Evolutionary conservation across 2,113 vertebrate species (phyloP), one percentile per base, ranked within the genome.

Genomic region (Myiopsitta monachus): DNA sequence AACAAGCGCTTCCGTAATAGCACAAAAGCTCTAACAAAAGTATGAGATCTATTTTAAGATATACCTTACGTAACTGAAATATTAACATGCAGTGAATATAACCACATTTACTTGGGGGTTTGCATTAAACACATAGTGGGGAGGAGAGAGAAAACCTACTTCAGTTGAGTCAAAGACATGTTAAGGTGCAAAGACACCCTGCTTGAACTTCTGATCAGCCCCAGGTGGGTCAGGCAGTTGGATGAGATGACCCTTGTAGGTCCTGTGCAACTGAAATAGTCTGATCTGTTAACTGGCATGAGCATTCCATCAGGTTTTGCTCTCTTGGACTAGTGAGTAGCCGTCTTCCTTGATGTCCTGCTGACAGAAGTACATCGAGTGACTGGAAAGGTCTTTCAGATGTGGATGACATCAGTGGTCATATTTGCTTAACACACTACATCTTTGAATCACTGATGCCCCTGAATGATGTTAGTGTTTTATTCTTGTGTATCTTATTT

Each of bases 231-330:
- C 19, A 9, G 31, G 75, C 59, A 15, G 41, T 15, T 46, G 15
- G 28, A 5, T 22, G 7, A 4, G 31, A 0, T 36, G n/a, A 11
- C 44, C 10, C 1, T 6, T 54, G 52, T 4, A 61, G 38, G 43
- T 49, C 22, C 59, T 36, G 68, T 49, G n/a, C 59, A 30, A 7
- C 8, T 8, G 51, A 47, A 80, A 8, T 2, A 7, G 17, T 18
- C 31, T 72, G 0, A 26, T 38, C 47, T 39, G 4, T 36, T 46
- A 14, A n/a, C 24, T 74, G 55, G 49, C 72, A 39, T 9, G 30
- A 46, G 57, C 2, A 1, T 47, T 19, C 57, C 22, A 7, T 63
- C 3, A 0, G 15, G 49, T 22, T 57, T 21, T 47, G 52, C 49
- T 70, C 23, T 7, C 54, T 6, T 5, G 43, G 69, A 4, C 43